A percentile compares a stretch with the other conserved stretches of the same genome.
phyloP scores from a whole-genome alignment of 2,797 vertebrate species.

The Alosa sapidissima region DNA sequence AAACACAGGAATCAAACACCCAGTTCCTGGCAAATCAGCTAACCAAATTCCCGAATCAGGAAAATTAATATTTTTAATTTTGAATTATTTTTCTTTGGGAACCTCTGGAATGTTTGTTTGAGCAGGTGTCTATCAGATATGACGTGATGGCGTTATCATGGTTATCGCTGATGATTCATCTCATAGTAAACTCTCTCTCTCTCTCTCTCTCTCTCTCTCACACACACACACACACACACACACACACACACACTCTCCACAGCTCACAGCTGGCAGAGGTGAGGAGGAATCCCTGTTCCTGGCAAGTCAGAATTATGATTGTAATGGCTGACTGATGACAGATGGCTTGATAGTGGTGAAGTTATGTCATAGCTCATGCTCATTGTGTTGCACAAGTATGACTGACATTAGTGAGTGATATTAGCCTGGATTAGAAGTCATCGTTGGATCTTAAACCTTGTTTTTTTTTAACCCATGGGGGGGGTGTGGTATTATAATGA shows the following conservation, averaged over 20 bases:
- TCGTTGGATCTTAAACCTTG: neutral
- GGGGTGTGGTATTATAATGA: too few relatives aligned
- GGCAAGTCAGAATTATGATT: conserved; percentile 16
- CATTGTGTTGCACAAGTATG: neutral
- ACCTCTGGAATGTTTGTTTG: neutral
- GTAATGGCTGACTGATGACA: conserved; percentile 55
- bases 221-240: neutral
- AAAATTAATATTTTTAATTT: neutral
- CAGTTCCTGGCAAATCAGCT: neutral
- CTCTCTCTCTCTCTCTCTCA: too few relatives aligned
- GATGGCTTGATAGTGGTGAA: conserved; percentile 46
- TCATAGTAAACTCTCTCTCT: neutral
- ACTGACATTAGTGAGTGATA: neutral
- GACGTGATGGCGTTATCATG: neutral
- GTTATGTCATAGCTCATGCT: neutral
- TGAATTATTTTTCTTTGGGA: neutral
- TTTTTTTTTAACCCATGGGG: too few relatives aligned
- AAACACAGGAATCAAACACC: neutral
- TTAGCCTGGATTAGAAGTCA: neutral
- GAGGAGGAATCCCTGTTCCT: conserved; percentile 16
- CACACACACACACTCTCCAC: neutral
- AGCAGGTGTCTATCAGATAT: neutral
- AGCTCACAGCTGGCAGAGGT: conserved; percentile 2
- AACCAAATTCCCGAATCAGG: neutral
- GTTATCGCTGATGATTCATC: neutral